Evolutionary conservation across 2,113 vertebrate genomes (phyloP).

Genomic region (Amazona guildingii): DNA sequence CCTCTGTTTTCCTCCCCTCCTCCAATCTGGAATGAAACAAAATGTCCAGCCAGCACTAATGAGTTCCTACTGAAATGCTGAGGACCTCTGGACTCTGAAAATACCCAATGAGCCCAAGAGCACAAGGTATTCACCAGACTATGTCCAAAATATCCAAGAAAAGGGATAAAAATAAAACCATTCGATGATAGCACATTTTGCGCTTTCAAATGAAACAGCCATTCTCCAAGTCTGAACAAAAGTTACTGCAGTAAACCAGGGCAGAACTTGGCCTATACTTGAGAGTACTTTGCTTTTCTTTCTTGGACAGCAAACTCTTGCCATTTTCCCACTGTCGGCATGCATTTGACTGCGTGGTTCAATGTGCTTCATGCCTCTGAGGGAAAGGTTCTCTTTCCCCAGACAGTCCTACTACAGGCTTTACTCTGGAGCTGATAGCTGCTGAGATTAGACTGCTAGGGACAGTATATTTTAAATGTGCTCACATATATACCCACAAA

Average conservation of each 20-base stretch:
- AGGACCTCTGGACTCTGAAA: constrained; percentile 10
- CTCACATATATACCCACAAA: neutral
- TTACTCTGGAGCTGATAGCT: neutral
- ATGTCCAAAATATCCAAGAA: neutral
- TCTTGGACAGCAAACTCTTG: neutral
- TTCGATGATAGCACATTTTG: neutral
- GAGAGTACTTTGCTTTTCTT: neutral
- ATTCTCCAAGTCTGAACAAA: neutral
- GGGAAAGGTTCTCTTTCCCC: neutral
- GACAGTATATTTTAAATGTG: neutral
- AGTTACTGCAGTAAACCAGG: neutral
- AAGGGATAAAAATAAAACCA: constrained; percentile 8
- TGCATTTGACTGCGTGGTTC: neutral
- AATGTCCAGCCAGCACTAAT: constrained; percentile 42
- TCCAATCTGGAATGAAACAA: constrained; percentile 31
- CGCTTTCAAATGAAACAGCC: neutral
- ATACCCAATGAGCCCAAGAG: neutral
- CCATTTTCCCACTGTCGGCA: neutral
- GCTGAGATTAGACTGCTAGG: neutral
- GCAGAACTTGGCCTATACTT: neutral
- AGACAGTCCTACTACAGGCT: neutral
- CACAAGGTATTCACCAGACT: neutral
- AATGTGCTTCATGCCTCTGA: neutral
- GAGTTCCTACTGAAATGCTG: constrained; percentile 15
- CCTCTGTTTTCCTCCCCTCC: neutral